Evolutionary conservation across 2,797 vertebrate genomes (phyloP).

Genomic region (Argyrosomus regius): DNA sequence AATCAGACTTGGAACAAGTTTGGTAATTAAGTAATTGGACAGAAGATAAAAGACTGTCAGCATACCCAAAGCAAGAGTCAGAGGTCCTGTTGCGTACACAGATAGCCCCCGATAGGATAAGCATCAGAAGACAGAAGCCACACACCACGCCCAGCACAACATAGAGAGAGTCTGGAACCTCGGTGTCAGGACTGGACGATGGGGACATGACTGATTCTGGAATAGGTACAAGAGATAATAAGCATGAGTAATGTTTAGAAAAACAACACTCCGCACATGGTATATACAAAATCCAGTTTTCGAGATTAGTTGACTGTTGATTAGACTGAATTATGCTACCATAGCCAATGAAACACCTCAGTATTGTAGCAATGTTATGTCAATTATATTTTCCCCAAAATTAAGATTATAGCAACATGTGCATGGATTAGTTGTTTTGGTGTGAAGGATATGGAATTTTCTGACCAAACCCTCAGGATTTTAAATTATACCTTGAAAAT

Average conservation of each 20-base stretch:
- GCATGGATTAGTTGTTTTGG: neutral
- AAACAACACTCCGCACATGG: neutral
- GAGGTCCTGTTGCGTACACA: slow-evolving; percentile 84
- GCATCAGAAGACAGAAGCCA: slow-evolving; percentile 82
- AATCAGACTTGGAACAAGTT: slow-evolving; percentile 1
- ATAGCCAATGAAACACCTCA: neutral
- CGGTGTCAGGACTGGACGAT: slow-evolving; percentile 85
- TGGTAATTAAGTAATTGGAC: slow-evolving; percentile 22
- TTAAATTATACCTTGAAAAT: too few relatives aligned
- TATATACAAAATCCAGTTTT: neutral
- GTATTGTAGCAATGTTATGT: neutral
- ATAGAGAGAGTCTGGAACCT: slow-evolving; percentile 78
- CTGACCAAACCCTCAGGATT: too few relatives aligned
- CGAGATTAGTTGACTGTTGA: neutral
- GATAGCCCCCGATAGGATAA: slow-evolving; percentile 86
- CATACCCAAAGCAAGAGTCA: slow-evolving; percentile 90
- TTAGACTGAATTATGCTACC: neutral
- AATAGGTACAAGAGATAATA: slow-evolving; percentile 16
- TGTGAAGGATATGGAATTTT: neutral
- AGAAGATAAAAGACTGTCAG: slow-evolving; percentile 6
- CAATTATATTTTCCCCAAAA: neutral
- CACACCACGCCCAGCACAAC: slow-evolving; percentile 88
- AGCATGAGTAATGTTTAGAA: neutral
- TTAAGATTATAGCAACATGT: neutral
- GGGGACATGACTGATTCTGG: slow-evolving; percentile 82